Percentiles rank a stretch among this genome's conserved stretches.
These are phyloP conservation scores for Excalfactoria chinensis DNA, from an alignment of 2,113 vertebrate genomes.

Conservation along the genomic window DNA sequence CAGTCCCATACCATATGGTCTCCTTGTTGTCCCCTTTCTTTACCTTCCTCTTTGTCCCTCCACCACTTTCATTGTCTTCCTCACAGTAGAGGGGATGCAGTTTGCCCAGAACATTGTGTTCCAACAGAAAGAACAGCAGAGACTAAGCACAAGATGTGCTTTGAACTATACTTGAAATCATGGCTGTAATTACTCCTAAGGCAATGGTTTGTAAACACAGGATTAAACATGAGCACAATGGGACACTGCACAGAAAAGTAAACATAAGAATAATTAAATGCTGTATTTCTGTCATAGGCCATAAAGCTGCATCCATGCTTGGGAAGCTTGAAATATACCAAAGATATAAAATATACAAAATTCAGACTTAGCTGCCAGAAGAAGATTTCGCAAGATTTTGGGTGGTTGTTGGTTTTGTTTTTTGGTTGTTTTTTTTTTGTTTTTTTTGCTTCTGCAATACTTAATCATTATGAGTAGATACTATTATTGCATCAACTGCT, in stretches of 20 bases:
- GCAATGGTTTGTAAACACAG: slow-evolving; percentile 5
- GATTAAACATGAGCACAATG: slow-evolving; percentile 1
- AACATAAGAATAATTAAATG: background rate
- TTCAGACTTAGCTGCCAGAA: background rate
- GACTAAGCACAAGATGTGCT: background rate
- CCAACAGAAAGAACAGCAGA: background rate
- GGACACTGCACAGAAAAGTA: background rate
- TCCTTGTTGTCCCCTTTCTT: background rate
- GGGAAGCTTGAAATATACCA: background rate
- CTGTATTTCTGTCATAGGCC: background rate
- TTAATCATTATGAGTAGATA: background rate
- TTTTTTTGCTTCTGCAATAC: background rate
- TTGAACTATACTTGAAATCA: background rate
- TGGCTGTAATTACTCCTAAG: background rate
- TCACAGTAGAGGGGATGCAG: background rate
- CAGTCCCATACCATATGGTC: background rate
- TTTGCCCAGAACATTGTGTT: background rate
- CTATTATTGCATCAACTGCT: background rate
- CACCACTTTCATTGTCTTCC: background rate
- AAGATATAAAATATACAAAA: background rate
- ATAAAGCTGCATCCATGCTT: background rate
- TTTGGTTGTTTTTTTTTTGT: background rate
- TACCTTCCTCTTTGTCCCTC: background rate
- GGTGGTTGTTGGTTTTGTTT: no score
- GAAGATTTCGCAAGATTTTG: background rate